Conservation (phyloP, 1,140 invertebrate species). For the Lordiphosa stackelbergi region DNA sequence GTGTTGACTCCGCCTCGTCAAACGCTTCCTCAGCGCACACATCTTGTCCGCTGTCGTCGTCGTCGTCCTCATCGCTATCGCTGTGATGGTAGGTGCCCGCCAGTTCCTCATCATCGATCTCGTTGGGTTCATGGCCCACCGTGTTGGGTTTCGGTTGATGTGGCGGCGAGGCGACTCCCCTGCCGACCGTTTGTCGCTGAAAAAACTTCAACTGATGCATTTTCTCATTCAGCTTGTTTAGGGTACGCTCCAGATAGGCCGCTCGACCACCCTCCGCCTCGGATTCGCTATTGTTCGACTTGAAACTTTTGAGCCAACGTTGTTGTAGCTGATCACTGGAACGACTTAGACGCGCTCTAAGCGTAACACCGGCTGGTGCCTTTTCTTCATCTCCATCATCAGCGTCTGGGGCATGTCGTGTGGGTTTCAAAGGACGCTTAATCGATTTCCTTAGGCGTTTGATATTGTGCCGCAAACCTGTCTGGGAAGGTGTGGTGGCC, state of each 20-base stretch:
- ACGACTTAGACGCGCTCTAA: constrained; percentile 37
- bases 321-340: constrained; percentile 53
- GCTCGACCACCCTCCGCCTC: constrained; percentile 2
- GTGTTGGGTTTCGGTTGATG: constrained; percentile 44
- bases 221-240: constrained; percentile 58
- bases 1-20: constrained; percentile 6
- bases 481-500: constrained; percentile 7
- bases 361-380: constrained; percentile 2
- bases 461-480: constrained; percentile 39
- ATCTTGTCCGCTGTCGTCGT: constrained; percentile 38
- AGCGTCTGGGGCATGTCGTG: background rate
- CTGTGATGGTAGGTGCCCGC: constrained; percentile 55
- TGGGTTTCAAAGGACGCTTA: constrained; percentile 38
- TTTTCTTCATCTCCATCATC: background rate
- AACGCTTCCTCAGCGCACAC: constrained; percentile 45
- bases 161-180: constrained; percentile 1
- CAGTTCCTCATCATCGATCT: constrained; percentile 62
- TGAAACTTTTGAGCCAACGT: constrained; percentile 59
- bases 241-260: constrained; percentile 47
- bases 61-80: constrained; percentile 40
- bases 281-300: background rate
- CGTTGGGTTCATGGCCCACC: constrained; percentile 52
- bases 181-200: constrained; percentile 21
- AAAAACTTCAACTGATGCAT: constrained; percentile 69
- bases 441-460: constrained; percentile 60